Percentiles rank a stretch among this genome's conserved stretches.
phyloP scores from a whole-genome alignment of 2,797 vertebrate species.

The Cyprinodon diabolis region DNA sequence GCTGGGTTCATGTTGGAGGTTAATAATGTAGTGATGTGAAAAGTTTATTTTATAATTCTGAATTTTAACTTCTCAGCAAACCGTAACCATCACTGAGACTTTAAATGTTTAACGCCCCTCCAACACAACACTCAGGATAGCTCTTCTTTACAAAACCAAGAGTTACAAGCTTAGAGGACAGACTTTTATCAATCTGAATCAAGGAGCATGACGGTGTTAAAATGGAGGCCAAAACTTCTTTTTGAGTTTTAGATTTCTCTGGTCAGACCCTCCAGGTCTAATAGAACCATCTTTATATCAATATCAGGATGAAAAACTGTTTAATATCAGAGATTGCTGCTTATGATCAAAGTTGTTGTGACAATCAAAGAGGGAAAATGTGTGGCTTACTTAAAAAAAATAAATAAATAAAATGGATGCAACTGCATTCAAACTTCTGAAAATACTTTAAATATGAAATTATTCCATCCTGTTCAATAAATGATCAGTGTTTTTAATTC shows the following conservation, averaged over 20 bases:
- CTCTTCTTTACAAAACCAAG: too few relatives aligned
- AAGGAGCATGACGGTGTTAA: not conserved
- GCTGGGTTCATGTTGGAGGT: not conserved
- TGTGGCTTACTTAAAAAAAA: too few relatives aligned
- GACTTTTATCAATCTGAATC: not conserved
- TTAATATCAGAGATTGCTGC: not conserved
- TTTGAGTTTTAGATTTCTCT: slow-evolving; percentile 18
- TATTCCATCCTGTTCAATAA: too few relatives aligned
- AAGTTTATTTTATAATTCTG: not conserved
- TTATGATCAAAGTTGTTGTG: not conserved
- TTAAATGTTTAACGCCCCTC: not conserved
- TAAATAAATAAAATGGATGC: not conserved
- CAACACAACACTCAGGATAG: too few relatives aligned
- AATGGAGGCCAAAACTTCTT: slow-evolving; percentile 12
- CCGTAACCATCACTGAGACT: not conserved
- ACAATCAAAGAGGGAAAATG: not conserved
- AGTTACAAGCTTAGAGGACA: not conserved
- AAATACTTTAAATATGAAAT: too few relatives aligned
- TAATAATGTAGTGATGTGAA: not conserved
- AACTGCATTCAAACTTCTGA: not conserved
- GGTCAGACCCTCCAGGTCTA: not conserved
- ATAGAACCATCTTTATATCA: not conserved
- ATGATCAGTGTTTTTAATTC: too few relatives aligned
- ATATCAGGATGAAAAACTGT: not conserved
- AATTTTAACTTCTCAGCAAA: not conserved